A percentile compares a stretch with the other conserved stretches of the same genome.
Evolutionary conservation across 2,113 vertebrate species (phyloP).

Genomic region (Dasyprocta punctata): DNA sequence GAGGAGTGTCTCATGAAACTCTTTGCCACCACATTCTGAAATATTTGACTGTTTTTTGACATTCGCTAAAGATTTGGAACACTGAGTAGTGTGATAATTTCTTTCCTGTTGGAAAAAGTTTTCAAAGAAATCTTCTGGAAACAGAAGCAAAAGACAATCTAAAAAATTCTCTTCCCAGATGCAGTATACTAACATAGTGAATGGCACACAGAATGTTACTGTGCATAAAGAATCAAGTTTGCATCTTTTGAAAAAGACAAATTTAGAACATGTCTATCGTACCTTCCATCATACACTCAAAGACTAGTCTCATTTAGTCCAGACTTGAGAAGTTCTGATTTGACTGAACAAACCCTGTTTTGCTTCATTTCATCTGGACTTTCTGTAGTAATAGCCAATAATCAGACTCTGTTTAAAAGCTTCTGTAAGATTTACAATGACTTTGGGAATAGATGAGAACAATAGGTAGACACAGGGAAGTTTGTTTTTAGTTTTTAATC

Average conservation of each 20-base stretch:
- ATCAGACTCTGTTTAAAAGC: background rate
- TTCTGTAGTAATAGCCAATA: background rate
- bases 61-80: constrained; percentile 53
- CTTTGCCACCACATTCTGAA: constrained; percentile 32
- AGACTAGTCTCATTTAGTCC: background rate
- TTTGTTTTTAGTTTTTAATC: background rate
- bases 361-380: background rate
- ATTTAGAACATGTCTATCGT: background rate
- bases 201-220: background rate
- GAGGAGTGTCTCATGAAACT: background rate
- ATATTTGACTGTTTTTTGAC: constrained; percentile 44
- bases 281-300: background rate
- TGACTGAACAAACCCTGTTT: background rate
- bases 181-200: background rate
- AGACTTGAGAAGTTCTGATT: constrained; percentile 9
- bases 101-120: constrained; percentile 58
- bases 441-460: background rate
- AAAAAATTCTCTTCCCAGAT: constrained; percentile 10
- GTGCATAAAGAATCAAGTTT: background rate
- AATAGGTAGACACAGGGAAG: background rate
- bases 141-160: constrained; percentile 55
- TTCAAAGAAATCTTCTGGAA: constrained; percentile 28
- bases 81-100: constrained; percentile 50
- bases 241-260: background rate
- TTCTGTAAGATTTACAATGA: background rate